Percentiles rank a stretch among this genome's conserved stretches.
Conservation (phyloP, 92 coral and sea anemone species). For the Actinostola sp. region DNA sequence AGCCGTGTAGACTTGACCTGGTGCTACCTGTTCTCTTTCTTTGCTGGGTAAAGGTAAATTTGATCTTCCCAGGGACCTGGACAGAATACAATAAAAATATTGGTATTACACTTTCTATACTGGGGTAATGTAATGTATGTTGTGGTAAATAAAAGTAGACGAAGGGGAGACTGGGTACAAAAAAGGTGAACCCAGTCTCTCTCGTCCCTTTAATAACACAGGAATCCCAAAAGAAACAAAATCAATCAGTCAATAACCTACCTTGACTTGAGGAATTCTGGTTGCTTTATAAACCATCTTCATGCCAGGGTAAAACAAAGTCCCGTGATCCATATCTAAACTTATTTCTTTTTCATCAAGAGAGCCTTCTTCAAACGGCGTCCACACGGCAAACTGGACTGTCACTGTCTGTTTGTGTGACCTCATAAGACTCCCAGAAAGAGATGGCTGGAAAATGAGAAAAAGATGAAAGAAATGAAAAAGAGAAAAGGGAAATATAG, state of each 20-base stretch:
- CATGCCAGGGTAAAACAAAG: conserved; percentile 71
- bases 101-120: too few species aligned
- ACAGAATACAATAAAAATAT: too few species aligned
- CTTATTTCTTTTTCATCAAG: conserved; percentile 62
- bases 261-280: conserved; percentile 9
- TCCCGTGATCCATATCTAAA: conserved; percentile 71
- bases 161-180: too few species aligned
- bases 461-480: not conserved
- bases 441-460: conserved; percentile 50
- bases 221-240: not conserved
- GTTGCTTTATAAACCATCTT: conserved; percentile 67
- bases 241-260: conserved; percentile 11
- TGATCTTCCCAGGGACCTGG: conserved; percentile 55
- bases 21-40: conserved; percentile 64
- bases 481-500: not conserved
- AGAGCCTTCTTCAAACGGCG: conserved; percentile 75
- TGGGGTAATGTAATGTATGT: too few species aligned
- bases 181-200: too few species aligned
- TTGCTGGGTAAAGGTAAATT: conserved; percentile 76
- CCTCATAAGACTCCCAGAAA: conserved; percentile 93
- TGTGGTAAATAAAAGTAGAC: too few species aligned
- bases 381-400: conserved; percentile 88
- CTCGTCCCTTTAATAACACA: too few species aligned
- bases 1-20: conserved; percentile 63
- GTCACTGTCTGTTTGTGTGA: conserved; percentile 85